Conservation (phyloP, 2,797 vertebrate species). For the Spheniscus humboldti region DNA sequence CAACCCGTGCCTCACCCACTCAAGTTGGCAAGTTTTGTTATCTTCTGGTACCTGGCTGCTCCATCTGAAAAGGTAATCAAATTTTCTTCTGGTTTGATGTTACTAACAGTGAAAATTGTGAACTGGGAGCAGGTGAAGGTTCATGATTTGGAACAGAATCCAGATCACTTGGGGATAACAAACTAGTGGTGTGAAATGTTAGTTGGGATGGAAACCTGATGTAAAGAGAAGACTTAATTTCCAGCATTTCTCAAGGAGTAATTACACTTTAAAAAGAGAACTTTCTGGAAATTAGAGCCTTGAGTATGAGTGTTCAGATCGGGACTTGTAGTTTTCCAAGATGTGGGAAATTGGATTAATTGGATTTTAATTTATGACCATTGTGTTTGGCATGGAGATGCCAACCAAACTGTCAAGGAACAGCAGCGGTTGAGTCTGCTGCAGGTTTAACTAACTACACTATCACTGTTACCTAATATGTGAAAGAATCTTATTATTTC, state of each 20-base stretch:
- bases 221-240: neutral
- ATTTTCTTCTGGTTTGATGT: neutral
- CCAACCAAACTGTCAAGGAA: neutral
- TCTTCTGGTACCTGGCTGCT: neutral
- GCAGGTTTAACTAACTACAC: neutral
- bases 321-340: neutral
- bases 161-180: neutral
- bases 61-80: neutral
- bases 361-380: neutral
- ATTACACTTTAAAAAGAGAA: neutral
- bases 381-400: neutral
- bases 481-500: neutral
- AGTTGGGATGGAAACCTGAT: neutral
- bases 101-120: neutral
- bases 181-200: neutral
- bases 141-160: neutral
- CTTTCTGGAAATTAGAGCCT: neutral
- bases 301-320: rapidly evolving
- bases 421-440: neutral
- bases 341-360: neutral
- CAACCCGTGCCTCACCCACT: neutral
- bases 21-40: neutral
- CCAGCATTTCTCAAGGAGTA: neutral
- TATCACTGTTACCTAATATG: neutral
- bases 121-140: neutral